Evolutionary conservation across 2,797 vertebrate species (phyloP).

Genomic region (Pseudochirops cupreus): DNA sequence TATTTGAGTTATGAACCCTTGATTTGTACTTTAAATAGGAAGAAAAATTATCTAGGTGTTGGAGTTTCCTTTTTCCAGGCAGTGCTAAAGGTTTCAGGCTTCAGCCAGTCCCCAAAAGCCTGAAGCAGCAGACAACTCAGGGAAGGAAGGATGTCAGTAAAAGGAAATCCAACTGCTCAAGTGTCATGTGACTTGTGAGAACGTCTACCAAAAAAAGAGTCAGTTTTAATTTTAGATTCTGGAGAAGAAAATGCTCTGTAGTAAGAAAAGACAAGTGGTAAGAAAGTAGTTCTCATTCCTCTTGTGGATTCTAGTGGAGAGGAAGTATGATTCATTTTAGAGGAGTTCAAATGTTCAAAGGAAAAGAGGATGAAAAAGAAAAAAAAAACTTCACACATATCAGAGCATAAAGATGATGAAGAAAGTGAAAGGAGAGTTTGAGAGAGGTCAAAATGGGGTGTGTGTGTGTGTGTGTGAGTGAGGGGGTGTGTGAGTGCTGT

Average conservation of each 20-base stretch:
- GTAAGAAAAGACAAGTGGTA: not conserved
- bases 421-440: not conserved
- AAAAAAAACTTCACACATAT: not conserved
- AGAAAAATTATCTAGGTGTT: not conserved
- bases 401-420: not conserved
- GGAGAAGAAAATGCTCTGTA: not conserved
- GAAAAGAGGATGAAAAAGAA: not conserved
- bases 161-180: not conserved
- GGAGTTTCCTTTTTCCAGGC: not conserved
- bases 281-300: not conserved
- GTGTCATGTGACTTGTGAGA: not conserved
- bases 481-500: no score
- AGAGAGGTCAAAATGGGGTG: not conserved
- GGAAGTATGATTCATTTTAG: not conserved
- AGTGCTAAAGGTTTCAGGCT: not conserved
- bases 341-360: not conserved
- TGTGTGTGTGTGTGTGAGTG: not conserved
- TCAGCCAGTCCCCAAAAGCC: not conserved
- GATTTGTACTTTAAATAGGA: not conserved
- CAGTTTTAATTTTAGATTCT: not conserved
- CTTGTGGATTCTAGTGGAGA: not conserved
- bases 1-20: not conserved
- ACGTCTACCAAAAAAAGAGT: not conserved
- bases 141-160: not conserved
- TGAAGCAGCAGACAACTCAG: not conserved